Base-by-base conservation (phyloP, 2,888 invertebrate species). In the Spodoptera littoralis region DNA sequence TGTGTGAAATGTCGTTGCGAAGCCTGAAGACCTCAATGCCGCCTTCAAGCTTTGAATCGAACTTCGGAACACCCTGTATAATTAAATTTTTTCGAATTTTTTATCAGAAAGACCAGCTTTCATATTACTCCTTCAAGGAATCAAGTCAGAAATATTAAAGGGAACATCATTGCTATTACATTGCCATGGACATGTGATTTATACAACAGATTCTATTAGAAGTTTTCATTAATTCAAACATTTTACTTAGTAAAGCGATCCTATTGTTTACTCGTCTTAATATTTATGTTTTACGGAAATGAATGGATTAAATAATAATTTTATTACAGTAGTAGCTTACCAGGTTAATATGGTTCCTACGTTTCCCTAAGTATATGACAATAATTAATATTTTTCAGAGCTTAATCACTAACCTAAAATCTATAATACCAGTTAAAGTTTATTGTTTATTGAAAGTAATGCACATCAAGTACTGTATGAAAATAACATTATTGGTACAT, bases 21-120 rank as follows among this genome's bases (percentile, higher is more conserved):
- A 36, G 30, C 30, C 30, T 30, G 30, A 30, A 30, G 30, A 6
- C 30, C 5, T 4, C 3, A n/a, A n/a, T n/a, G n/a, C n/a, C n/a
- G 36, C 36, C 36, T 6, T 36, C 8, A 36, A 1, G 9, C 36
- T 8, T 8, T 36, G 36, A 9, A 9, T 36, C 36, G 36, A 9
- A 6, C 5, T 5, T 8, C 36, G 2, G 9, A 36, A 36, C 36
- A 45, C 55, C 61, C 54, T 57, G 18, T 58, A 46, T 44, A 9
- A 44, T 50, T 22, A 68, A 56, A 56, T 11, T 50, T 53, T 59
- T 60, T 47, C 59, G 51, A 27, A 4, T 63, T 64, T 72, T 59
- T 57, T 64, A 52, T 59, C 54, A 59, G 74, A 75, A 78, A 77
- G 78, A 57, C 78, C 78, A 67, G 78, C 78, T 80, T 80, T 42